A percentile compares a stretch with the other conserved stretches of the same genome.
Conservation (phyloP, 2,888 invertebrate genomes). For the Tanypteryx hageni region DNA sequence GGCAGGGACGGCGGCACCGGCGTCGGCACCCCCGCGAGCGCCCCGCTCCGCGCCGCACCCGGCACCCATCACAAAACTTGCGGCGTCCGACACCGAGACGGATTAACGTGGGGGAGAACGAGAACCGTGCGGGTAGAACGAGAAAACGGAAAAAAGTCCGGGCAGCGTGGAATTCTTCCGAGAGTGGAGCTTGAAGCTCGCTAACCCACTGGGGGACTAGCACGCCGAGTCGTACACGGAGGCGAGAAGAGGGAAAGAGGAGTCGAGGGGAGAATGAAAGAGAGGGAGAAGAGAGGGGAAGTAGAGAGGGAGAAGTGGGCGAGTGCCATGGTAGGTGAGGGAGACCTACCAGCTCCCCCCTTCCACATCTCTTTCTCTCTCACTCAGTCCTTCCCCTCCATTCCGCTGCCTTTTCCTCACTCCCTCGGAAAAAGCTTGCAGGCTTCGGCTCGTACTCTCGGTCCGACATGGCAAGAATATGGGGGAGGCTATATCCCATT, state of each 20-base stretch:
- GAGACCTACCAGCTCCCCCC: not conserved
- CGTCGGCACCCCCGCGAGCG: not conserved
- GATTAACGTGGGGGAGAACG: not conserved
- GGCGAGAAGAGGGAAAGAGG: not conserved
- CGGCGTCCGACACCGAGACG: not conserved
- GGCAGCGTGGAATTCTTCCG: not conserved
- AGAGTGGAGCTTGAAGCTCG: constrained; percentile 3
- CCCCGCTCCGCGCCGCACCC: not conserved
- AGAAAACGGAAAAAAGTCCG: not conserved
- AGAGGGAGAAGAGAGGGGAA: not conserved
- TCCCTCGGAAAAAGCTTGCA: not conserved
- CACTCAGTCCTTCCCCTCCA: not conserved
- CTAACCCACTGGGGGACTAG: not conserved
- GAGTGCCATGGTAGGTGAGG: not conserved
- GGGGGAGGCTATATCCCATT: too few relatives aligned
- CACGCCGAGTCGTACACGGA: not conserved
- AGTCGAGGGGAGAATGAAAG: not conserved
- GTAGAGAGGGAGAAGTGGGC: not conserved
- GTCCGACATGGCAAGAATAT: too few relatives aligned
- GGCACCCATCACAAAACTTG: not conserved
- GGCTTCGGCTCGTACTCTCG: not conserved
- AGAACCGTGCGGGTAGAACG: not conserved
- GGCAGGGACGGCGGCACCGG: too few relatives aligned
- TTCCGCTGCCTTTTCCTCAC: not conserved
- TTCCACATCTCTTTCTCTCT: not conserved